Percentiles rank a stretch among this genome's conserved stretches.
These are phyloP conservation scores for Rhimphoctona megacephalus DNA, from an alignment of 2,888 invertebrate species.

Conservation along the genomic window DNA sequence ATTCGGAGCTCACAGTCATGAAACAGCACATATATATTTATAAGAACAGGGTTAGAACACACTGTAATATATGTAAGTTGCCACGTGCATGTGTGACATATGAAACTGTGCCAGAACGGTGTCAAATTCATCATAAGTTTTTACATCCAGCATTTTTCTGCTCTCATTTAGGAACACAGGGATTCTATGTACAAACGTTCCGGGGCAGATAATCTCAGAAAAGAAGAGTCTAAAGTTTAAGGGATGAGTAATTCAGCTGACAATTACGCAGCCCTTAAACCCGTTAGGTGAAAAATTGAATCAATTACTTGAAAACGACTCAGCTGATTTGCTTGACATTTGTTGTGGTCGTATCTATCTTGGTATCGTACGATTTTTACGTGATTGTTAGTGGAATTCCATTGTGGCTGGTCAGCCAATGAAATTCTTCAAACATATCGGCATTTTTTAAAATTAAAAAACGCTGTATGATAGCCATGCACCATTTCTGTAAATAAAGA, in stretches of 20 bases:
- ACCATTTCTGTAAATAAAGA: too few relatives aligned
- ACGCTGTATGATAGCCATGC: too few relatives aligned
- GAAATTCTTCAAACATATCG: too few relatives aligned
- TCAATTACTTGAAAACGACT: neutral
- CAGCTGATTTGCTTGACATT: too few relatives aligned
- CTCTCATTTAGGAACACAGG: neutral
- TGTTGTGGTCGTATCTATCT: too few relatives aligned
- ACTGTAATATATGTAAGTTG: neutral
- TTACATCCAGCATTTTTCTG: slow-evolving; percentile 14
- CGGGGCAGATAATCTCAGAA: neutral
- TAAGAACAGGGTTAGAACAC: slow-evolving; percentile 8
- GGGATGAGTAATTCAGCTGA: neutral
- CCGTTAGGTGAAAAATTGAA: too few relatives aligned
- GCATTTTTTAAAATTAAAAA: too few relatives aligned
- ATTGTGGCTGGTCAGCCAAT: too few relatives aligned
- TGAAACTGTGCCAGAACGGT: slow-evolving; percentile 70
- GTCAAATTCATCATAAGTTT: slow-evolving; percentile 53
- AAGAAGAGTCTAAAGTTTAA: neutral
- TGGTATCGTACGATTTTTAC: too few relatives aligned
- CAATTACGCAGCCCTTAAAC: neutral
- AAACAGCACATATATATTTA: slow-evolving; percentile 16
- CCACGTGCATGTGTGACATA: slow-evolving; percentile 72
- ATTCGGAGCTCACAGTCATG: slow-evolving; percentile 57
- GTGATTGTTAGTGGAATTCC: too few relatives aligned
- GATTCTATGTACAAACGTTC: neutral